Conservation (phyloP, 2,113 vertebrate species). For the Lasiurus borealis region DNA sequence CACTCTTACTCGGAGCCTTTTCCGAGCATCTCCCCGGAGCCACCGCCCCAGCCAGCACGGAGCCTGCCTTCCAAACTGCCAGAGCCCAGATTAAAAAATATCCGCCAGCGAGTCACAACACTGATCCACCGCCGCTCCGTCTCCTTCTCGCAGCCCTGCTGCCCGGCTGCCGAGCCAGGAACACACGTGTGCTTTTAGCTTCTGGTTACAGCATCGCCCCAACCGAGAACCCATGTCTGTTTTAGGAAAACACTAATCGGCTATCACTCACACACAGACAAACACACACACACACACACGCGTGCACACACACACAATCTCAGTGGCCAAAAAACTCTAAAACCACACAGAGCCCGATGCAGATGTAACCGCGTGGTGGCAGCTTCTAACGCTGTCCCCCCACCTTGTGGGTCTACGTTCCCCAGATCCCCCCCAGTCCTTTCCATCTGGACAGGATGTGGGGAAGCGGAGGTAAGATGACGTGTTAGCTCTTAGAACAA, state of each 20-base stretch:
- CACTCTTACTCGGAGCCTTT: background rate
- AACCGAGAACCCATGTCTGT: background rate
- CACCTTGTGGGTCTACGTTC: too few species aligned
- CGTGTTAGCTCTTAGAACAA: background rate
- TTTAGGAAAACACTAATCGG: background rate
- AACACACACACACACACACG: background rate
- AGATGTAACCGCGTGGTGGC: background rate
- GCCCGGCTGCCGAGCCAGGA: background rate
- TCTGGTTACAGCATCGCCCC: background rate
- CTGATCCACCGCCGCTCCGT: background rate
- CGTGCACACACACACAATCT: background rate
- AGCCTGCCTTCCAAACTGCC: background rate
- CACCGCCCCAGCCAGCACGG: background rate
- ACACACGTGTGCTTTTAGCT: background rate
- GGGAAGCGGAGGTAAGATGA: background rate
- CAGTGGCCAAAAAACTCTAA: background rate
- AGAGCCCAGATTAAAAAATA: background rate
- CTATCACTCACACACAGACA: background rate
- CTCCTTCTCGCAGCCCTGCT: background rate
- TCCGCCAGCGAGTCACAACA: background rate
- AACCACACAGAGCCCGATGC: background rate
- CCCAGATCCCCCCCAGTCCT: too few species aligned
- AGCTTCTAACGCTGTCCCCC: background rate
- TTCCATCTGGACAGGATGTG: background rate
- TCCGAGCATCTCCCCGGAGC: background rate